Evolutionary conservation across 2,113 vertebrate species (phyloP), one percentile per base, ranked within the genome.

Genomic region (Sinocyclocheilus grahami): DNA sequence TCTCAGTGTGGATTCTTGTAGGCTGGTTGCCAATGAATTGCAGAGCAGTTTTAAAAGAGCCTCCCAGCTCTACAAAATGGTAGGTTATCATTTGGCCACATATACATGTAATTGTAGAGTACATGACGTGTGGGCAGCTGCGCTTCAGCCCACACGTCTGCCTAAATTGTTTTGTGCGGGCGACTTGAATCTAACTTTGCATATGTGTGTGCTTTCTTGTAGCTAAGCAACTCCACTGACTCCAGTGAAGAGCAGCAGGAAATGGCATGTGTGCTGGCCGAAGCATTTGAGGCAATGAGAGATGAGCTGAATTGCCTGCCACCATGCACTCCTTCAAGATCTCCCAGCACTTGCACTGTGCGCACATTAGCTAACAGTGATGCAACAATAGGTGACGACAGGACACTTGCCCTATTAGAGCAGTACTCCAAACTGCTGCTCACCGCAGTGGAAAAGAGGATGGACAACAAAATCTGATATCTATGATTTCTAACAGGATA

Each of bases 341-440:
- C 24, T 4, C 37, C 75, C 0, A 74, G 77, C 20, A 13, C 72
- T 12, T n/a, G 39, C 0, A 3, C 77, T 0, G 83, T 87, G 27
- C 55, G 90, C 90, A 67, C 80, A 62, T 81, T 92, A 91, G 87
- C 69, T 4, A 81, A 82, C 79, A 72, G 63, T 8, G 62, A 72
- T 1, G 51, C 71, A 0, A 89, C 88, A 22, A 74, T 60, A 83
- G 95, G 95, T 37, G 92, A 96, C 72, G 96, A 94, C 83, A 96
- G 95, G 89, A 98, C 96, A 0, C 94, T 96, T 0, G 97, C 97
- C 51, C 94, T 99, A 77, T 92, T 99, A 85, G 97, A 99, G 90
- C 97, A 98, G 81, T 99, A 99, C 89, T 99, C 98, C 0, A 95
- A 97, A 91, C 95, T 99, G 3, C 95, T 99, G 87, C 95, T 99